phyloP scores from a whole-genome alignment of 2,888 invertebrate species.

The Megamerina dolium region DNA sequence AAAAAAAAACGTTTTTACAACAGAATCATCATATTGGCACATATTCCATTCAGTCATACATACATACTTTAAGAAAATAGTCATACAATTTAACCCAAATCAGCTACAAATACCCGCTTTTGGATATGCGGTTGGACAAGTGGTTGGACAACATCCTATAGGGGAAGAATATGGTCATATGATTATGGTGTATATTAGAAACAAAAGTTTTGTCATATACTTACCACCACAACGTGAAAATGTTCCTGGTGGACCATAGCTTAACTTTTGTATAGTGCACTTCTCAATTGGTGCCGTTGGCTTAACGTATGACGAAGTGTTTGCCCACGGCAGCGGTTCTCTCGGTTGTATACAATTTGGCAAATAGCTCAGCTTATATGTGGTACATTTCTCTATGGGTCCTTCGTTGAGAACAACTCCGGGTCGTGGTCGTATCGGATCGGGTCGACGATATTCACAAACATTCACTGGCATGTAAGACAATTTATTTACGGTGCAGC shows the following conservation, averaged over 20 bases:
- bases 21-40: no score
- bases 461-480: slow-evolving; percentile 46
- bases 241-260: slow-evolving; percentile 56
- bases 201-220: no score
- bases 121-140: slow-evolving; percentile 28
- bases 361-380: slow-evolving; percentile 55
- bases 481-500: slow-evolving; percentile 42
- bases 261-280: slow-evolving; percentile 59
- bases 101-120: slow-evolving; percentile 41
- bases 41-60: no score
- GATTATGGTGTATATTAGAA: no score
- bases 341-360: slow-evolving; percentile 48
- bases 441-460: slow-evolving; percentile 29
- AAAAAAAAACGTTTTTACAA: no score
- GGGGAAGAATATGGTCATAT: slow-evolving; percentile 6
- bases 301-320: slow-evolving; percentile 32
- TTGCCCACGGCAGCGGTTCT: slow-evolving; percentile 41
- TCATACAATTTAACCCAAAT: slow-evolving; percentile 2
- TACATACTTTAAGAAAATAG: slow-evolving; percentile 13
- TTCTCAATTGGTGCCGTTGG: slow-evolving; percentile 43
- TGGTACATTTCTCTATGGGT: slow-evolving; percentile 49
- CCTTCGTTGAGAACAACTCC: slow-evolving; percentile 35
- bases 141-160: slow-evolving; percentile 20
- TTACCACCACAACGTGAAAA: slow-evolving; percentile 41
- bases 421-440: slow-evolving; percentile 35